These are phyloP conservation scores for Zaprionus tsacasi DNA, from an alignment of 1,140 invertebrate genomes.

Conservation along the genomic window DNA sequence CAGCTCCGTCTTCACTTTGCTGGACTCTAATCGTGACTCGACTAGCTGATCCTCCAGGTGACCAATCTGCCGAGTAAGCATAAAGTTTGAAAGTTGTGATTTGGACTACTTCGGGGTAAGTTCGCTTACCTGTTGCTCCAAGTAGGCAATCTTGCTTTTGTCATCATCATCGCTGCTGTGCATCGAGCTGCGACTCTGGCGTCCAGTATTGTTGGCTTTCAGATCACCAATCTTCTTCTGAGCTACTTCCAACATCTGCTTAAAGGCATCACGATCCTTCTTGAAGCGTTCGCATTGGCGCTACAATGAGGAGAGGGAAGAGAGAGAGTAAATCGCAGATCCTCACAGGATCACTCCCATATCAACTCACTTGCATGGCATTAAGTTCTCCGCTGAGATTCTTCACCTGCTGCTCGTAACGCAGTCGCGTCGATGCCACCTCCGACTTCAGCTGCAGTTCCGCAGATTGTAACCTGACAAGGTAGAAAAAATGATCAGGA, in stretches of 20 bases:
- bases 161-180: conserved; percentile 86
- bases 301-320: conserved; percentile 20
- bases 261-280: conserved; percentile 94
- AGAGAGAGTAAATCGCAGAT: neutral
- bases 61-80: conserved; percentile 85
- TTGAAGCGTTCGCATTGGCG: conserved; percentile 88
- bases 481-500: neutral
- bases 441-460: conserved; percentile 94
- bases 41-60: conserved; percentile 95
- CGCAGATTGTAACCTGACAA: conserved; percentile 88
- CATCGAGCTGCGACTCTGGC: conserved; percentile 79
- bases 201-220: conserved; percentile 86
- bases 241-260: conserved; percentile 94
- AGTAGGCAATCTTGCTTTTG: conserved; percentile 87
- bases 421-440: conserved; percentile 92
- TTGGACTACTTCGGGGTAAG: too few relatives aligned
- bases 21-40: conserved; percentile 91
- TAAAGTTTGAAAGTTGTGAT: neutral
- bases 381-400: conserved; percentile 94
- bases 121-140: conserved; percentile 89
- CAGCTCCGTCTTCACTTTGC: conserved; percentile 94
- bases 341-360: neutral
- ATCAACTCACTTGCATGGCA: conserved; percentile 88
- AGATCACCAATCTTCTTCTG: conserved; percentile 92
- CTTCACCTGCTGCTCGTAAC: conserved; percentile 94